Percentiles rank a stretch among this genome's conserved stretches.
These are phyloP conservation scores for Drosophila miranda DNA, from an alignment of 1,140 invertebrate genomes.

Conservation along the genomic window DNA sequence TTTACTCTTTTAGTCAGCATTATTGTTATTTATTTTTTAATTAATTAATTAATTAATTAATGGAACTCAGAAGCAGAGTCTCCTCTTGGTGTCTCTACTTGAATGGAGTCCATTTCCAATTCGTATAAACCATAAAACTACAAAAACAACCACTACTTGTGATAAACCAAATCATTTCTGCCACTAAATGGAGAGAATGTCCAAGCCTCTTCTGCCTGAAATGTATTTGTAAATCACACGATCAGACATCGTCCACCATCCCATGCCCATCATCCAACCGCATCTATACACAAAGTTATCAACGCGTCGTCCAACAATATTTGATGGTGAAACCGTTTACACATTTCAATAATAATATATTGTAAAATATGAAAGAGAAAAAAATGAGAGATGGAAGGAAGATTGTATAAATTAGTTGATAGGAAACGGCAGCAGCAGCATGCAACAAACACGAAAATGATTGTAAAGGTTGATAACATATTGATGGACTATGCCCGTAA, in stretches of 20 bases:
- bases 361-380: conserved; percentile 51
- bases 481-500: conserved; percentile 67
- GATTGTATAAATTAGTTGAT: conserved; percentile 66
- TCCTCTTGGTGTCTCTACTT: neutral
- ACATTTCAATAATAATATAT: conserved; percentile 50
- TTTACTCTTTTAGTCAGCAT: conserved; percentile 62
- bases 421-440: conserved; percentile 16
- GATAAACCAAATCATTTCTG: conserved; percentile 47
- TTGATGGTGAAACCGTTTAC: conserved; percentile 60
- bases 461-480: conserved; percentile 65
- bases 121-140: neutral
- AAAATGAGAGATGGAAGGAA: conserved; percentile 17
- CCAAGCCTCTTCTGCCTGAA: conserved; percentile 12
- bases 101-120: no score
- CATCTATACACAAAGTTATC: conserved; percentile 25
- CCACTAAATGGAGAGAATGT: conserved; percentile 1
- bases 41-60: conserved; percentile 40
- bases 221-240: conserved; percentile 40
- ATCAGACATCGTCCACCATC: conserved; percentile 14
- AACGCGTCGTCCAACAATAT: conserved; percentile 66
- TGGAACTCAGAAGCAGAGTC: conserved; percentile 13
- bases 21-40: conserved; percentile 77
- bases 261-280: conserved; percentile 5
- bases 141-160: conserved; percentile 31
- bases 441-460: conserved; percentile 14